Base-by-base conservation (phyloP, 53 echinoderm and acorn worm species). In the Holothuria scabra region DNA sequence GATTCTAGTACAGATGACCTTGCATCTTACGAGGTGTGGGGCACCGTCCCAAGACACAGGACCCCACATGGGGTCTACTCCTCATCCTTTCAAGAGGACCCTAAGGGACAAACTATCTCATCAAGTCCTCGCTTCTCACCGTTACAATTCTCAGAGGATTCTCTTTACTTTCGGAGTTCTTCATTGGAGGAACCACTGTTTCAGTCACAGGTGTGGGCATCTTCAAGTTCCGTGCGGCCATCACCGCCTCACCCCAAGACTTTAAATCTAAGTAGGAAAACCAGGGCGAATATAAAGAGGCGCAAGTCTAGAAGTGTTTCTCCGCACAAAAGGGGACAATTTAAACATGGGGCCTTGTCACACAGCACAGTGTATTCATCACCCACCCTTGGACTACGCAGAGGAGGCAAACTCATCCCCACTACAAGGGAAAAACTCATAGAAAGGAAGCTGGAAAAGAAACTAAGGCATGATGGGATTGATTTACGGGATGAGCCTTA, bases 251-350 rank as follows among this genome's bases (percentile, higher is more conserved):
- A 81, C 65, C 82, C 82, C 20, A 81, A 81, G 25, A 81, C 82
- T 28, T 48, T 81, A 23, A 62, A 81, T 60, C 35, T 81, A 29
- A 64, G 65, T 33, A 61, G 82, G 62, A 81, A 81, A 64, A 64
- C 41, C 65, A 61, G 82, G 65, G 64, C 35, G 38, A 85, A 89
- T 60, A 88, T 84, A 52, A 80, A 88, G 25, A 76, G 92, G 41
- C 90, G 95, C 62, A 95, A 95, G 62, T 92, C 92, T 26, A 84
- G 95, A 25, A 95, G 95, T 70, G 92, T 92, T 34, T 95, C 95
- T 13, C 95, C 95, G 4, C 90, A 95, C 68, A 92, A 95, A 72
- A 62, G 89, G 56, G 85, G 85, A 22, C 82, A 92, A 68, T 80
- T 55, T 52, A 61, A 29, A 81, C 62, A 81, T 22, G 82, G 65